Percentiles rank a stretch among this genome's conserved stretches.
Evolutionary conservation across 92 coral and sea anemone genomes (phyloP).

Genomic region (Umimayanthus kanabou): DNA sequence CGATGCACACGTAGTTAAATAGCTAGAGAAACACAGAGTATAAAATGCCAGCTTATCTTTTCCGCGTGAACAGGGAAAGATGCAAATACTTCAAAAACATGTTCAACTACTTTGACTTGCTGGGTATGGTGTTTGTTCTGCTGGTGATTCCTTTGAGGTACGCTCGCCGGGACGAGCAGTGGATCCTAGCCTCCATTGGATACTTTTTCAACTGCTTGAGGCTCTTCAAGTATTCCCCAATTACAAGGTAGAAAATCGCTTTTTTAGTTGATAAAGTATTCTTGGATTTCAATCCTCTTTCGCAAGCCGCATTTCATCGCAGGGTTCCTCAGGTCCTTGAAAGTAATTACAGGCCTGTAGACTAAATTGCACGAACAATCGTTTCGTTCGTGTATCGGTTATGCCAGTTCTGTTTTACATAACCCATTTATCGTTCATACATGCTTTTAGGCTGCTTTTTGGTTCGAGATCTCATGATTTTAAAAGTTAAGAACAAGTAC

Average conservation of each 20-base stretch:
- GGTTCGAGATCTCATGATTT: too few relatives aligned
- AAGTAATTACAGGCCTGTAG: too few relatives aligned
- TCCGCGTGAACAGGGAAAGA: conserved; percentile 15
- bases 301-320: too few relatives aligned
- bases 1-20: too few relatives aligned
- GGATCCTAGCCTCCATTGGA: conserved; percentile 67
- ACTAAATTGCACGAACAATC: too few relatives aligned
- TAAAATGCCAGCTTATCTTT: not conserved
- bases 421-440: too few relatives aligned
- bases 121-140: conserved; percentile 58
- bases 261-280: not conserved
- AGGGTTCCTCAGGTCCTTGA: too few relatives aligned
- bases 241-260: conserved; percentile 48
- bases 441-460: too few relatives aligned
- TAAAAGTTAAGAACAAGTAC: too few relatives aligned
- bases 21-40: not conserved
- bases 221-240: conserved; percentile 68
- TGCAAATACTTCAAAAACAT: conserved; percentile 25
- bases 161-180: conserved; percentile 61
- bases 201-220: conserved; percentile 72
- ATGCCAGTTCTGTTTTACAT: too few relatives aligned
- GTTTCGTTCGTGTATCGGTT: too few relatives aligned
- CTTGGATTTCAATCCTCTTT: too few relatives aligned
- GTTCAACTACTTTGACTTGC: conserved; percentile 58
- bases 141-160: conserved; percentile 61